A percentile compares a stretch with the other conserved stretches of the same genome.
phyloP scores from a whole-genome alignment of 2,888 invertebrate species.

The Phalangium opilio region DNA sequence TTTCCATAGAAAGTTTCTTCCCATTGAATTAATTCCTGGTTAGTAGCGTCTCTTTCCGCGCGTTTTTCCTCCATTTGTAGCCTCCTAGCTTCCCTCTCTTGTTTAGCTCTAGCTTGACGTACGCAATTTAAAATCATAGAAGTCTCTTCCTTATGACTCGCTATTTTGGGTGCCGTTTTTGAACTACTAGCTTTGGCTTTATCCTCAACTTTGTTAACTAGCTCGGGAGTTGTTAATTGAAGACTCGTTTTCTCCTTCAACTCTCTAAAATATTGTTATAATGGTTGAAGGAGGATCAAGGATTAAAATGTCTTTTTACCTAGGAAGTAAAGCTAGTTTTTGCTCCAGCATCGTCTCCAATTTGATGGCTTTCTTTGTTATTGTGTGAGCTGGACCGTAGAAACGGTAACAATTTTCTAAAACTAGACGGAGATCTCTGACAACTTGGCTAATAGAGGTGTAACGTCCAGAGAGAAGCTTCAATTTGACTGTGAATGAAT shows the following conservation, averaged over 20 bases:
- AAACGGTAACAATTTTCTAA: constrained; percentile 38
- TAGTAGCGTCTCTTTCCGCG: constrained; percentile 32
- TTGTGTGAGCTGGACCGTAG: constrained; percentile 34
- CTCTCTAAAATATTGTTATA: constrained; percentile 23
- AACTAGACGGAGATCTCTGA: constrained; percentile 35
- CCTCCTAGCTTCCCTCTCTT: constrained; percentile 26
- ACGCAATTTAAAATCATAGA: constrained; percentile 30
- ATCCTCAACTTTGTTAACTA: constrained; percentile 11
- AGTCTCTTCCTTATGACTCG: constrained; percentile 22
- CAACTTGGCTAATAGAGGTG: constrained; percentile 32
- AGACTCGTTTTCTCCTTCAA: constrained; percentile 29
- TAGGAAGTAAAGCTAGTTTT: constrained; percentile 32
- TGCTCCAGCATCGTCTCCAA: constrained; percentile 36
- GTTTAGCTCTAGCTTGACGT: constrained; percentile 28
- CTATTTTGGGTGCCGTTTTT: constrained; percentile 13
- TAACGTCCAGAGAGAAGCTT: constrained; percentile 31
- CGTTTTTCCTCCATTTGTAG: constrained; percentile 29
- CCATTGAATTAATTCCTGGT: constrained; percentile 34
- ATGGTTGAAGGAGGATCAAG: not conserved
- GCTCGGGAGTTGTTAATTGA: constrained; percentile 24
- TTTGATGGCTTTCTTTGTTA: constrained; percentile 33
- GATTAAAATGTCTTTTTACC: constrained; percentile 25
- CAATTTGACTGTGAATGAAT: constrained; percentile 28
- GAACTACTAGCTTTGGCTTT: no score
- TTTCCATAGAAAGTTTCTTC: constrained; percentile 34